Base-by-base conservation (phyloP, 35 echinoderm and acorn worm genomes). In the Holothuria glaberrima region DNA sequence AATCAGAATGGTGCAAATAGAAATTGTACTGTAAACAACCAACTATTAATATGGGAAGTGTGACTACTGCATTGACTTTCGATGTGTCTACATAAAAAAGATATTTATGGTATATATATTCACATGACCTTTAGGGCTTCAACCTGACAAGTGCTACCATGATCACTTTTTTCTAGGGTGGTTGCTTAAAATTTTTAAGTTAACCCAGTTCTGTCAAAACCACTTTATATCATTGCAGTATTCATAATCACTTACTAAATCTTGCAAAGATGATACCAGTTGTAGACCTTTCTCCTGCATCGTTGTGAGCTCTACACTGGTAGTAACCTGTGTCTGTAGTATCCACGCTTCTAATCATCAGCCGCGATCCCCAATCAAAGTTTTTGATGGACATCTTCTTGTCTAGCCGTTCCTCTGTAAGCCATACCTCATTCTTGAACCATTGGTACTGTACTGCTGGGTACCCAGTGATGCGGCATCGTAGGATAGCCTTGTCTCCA, bases 291-390 rank as follows among this genome's bases (percentile, higher is more conserved):
- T 68, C 84, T 17, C 97, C 97, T 19, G 89, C 90, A 68, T 28
- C 27, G 30, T 95, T 99, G 28, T 89, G 71, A 1, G 83, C 97
- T 34, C 71, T 74, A 74, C 97, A 99, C 54, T 71, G 75, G 29
- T 99, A 99, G 60, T 99, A 99, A 5, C 93, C 97, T 22, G 86
- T 99, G 57, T 99, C 97, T 9, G 91, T 94, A 0, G 93, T 93
- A 35, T 99, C 91, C 33, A 99, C 97, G 79, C 91, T 88, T 28
- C 62, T 78, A 9, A 99, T 99, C 20, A 82, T 88, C 28, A 99
- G 75, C 30, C 90, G 94, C 4, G 97, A 99, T 33, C 97, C 97
- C 97, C 97, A 99, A 14, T 92, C 90, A 57, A 91, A 92, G 22
- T 77, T 45, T 59, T 77, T 94, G 69, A 91, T 94, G 5, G 89